phyloP scores from a whole-genome alignment of 2,888 invertebrate genomes.

The Agapetus fuscipes region DNA sequence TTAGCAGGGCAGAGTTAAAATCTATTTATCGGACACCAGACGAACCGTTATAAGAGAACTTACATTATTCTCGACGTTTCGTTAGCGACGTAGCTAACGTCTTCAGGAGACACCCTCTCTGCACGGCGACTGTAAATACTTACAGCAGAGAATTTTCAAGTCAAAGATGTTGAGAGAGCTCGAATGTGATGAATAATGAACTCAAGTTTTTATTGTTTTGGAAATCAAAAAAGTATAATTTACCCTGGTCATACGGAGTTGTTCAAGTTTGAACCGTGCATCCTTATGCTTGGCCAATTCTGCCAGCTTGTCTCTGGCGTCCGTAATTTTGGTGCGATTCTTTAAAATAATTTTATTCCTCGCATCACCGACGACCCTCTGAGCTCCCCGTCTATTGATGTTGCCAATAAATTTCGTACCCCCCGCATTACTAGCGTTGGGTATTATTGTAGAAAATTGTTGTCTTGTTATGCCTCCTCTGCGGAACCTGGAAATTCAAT shows the following conservation, averaged over 20 bases:
- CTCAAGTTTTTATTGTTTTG: neutral
- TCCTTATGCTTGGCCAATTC: constrained; percentile 68
- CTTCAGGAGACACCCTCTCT: too few relatives aligned
- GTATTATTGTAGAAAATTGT: constrained; percentile 4
- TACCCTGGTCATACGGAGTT: constrained; percentile 47
- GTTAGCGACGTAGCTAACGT: too few relatives aligned
- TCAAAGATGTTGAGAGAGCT: neutral
- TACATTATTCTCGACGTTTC: too few relatives aligned
- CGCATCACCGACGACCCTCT: constrained; percentile 49
- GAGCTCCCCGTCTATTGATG: constrained; percentile 3
- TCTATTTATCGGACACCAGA: too few relatives aligned
- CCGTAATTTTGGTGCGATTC: constrained; percentile 63
- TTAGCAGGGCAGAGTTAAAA: too few relatives aligned
- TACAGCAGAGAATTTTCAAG: too few relatives aligned
- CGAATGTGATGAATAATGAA: neutral
- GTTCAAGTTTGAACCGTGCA: constrained; percentile 61
- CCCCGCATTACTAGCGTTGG: neutral
- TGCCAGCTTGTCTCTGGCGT: constrained; percentile 71
- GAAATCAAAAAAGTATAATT: too few relatives aligned
- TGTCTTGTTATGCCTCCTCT: constrained; percentile 8
- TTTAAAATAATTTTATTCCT: constrained; percentile 70
- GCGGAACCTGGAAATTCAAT: constrained; percentile 7
- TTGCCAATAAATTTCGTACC: constrained; percentile 9
- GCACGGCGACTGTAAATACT: too few relatives aligned
- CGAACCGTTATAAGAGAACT: too few relatives aligned